Evolutionary conservation across 1,140 invertebrate species (phyloP), one percentile per base, ranked within the genome.

Genomic region (Platyscapa corneri): DNA sequence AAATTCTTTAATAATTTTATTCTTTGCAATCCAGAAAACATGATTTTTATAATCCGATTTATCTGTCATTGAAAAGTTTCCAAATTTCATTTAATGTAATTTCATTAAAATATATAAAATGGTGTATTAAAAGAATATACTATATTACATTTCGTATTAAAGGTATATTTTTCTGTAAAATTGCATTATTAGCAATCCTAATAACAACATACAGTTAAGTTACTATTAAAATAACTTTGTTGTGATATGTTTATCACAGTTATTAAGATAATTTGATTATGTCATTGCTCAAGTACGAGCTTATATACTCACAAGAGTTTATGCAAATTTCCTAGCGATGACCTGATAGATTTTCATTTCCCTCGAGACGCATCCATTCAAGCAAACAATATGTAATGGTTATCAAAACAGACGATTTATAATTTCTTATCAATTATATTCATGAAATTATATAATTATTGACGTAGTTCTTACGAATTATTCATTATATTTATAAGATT

Each of bases 261-360:
- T 20, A 53, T 77, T 53, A 77, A 77, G 46, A 77, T 77, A 77
- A 77, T 77, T 77, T 56, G 42, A 30, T 56, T 53, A 56, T 77
- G 1, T 14, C 42, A 10, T 56, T 56, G 8, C n/a, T 32, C n/a
- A 10, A 32, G n/a, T 77, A 49, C 12, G n/a, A 77, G 46, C 27
- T 49, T 77, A 53, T 77, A 56, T 56, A n/a, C 34, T 20, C 18
- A 56, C 30, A 30, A 32, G 75, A 53, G 30, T 32, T 53, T 77
- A 56, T 77, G 46, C 30, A 77, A 77, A 53, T 77, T 77, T 34
- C n/a, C 20, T 32, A 18, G 3, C 42, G 42, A 77, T 77, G 30
- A 56, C 46, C 75, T 34, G 75, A 77, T 56, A 77, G 75, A 77
- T 77, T 77, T 77, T 49, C 46, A 34, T 16, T 56, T 53, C 30